These are phyloP conservation scores for Capreolus pygargus DNA, from an alignment of 2,113 vertebrate species.

Conservation along the genomic window DNA sequence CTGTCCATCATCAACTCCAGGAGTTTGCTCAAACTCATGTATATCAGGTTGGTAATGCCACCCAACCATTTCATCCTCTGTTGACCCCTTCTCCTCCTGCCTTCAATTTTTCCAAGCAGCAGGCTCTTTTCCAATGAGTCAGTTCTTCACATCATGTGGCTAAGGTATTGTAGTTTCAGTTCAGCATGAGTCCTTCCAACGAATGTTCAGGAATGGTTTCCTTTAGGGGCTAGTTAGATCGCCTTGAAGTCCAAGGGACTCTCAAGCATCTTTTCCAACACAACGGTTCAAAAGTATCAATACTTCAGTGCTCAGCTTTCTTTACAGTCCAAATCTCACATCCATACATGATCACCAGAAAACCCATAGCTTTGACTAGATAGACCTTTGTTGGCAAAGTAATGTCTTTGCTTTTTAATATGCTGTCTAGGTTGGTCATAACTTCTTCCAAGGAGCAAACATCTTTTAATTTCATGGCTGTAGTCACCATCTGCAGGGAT, in stretches of 20 bases:
- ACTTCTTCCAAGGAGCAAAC: not conserved
- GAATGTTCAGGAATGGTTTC: not conserved
- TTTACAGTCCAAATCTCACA: not conserved
- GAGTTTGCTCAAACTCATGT: not conserved
- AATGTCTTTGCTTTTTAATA: not conserved
- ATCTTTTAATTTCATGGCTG: not conserved
- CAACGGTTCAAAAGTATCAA: accelerated
- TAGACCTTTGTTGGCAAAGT: not conserved
- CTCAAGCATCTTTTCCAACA: not conserved
- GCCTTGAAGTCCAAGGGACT: not conserved
- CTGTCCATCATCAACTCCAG: not conserved
- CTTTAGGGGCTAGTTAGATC: not conserved
- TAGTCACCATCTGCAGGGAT: not conserved
- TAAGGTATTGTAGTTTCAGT: not conserved
- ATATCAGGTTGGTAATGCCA: not conserved
- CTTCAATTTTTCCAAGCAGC: not conserved
- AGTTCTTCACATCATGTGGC: not conserved
- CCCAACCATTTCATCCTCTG: not conserved
- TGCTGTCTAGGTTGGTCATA: not conserved
- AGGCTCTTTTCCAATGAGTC: not conserved
- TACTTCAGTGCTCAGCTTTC: not conserved
- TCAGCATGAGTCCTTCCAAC: not conserved
- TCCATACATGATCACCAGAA: not conserved
- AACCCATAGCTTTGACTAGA: not conserved
- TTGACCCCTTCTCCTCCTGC: not conserved